These are phyloP conservation scores for Bostrychus sinensis DNA, from an alignment of 2,113 vertebrate genomes.

Conservation along the genomic window DNA sequence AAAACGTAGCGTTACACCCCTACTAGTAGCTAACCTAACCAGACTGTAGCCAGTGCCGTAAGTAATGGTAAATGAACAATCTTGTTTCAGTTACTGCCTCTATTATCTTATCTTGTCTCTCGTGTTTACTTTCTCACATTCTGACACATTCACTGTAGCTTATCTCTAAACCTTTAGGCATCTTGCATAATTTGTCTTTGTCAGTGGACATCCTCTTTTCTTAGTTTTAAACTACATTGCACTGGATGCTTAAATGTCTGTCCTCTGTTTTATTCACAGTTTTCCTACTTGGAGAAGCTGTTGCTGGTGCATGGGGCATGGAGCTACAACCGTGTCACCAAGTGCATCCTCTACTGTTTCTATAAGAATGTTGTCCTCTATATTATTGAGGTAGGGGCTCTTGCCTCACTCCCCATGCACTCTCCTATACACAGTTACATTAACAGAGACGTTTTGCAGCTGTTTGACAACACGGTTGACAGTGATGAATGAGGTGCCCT, in stretches of 20 bases:
- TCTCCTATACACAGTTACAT: conserved; percentile 58
- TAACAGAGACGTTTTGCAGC: conserved; percentile 79
- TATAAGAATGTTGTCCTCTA: conserved; percentile 99
- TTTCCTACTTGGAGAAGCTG: conserved; percentile 96
- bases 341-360: conserved; percentile 99
- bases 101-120: conserved; percentile 22
- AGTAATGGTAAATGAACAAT: background rate
- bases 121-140: conserved; percentile 26
- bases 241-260: background rate
- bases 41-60: background rate
- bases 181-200: conserved; percentile 24
- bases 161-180: conserved; percentile 31
- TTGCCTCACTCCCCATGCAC: conserved; percentile 33
- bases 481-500: conserved; percentile 79
- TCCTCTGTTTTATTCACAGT: conserved; percentile 74
- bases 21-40: too few relatives aligned
- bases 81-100: background rate
- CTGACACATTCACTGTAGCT: conserved; percentile 36
- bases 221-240: background rate
- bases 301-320: conserved; percentile 96
- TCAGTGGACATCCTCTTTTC: conserved; percentile 10
- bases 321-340: conserved; percentile 99
- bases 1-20: too few relatives aligned
- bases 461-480: conserved; percentile 78
- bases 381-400: conserved; percentile 93